Conservation (phyloP, 2,113 vertebrate genomes). For the Thermophis baileyi region DNA sequence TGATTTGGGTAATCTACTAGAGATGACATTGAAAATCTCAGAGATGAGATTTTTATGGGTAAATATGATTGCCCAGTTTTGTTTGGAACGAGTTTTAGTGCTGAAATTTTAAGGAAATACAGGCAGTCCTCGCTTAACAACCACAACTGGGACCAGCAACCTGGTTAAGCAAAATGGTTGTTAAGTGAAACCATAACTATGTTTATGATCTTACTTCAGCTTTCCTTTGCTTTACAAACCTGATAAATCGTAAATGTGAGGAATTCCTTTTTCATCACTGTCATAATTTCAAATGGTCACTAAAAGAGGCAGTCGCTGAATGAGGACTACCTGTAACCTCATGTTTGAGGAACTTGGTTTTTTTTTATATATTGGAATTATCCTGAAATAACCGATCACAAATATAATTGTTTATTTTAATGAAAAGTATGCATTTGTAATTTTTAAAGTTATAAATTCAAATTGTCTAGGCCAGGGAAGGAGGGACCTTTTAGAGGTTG, state of each 20-base stretch:
- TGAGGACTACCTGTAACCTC: neutral
- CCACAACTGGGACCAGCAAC: neutral
- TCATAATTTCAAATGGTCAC: neutral
- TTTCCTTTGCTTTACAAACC: neutral
- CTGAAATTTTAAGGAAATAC: neutral
- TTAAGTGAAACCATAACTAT: neutral
- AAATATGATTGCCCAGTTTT: slow-evolving; percentile 1
- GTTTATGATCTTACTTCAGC: neutral
- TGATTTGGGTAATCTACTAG: neutral
- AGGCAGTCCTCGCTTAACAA: neutral
- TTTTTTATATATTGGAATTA: neutral
- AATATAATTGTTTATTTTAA: neutral
- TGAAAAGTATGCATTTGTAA: neutral
- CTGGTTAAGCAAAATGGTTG: neutral
- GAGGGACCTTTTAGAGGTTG: neutral
- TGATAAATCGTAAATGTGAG: neutral
- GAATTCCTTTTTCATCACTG: neutral
- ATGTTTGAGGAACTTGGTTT: neutral
- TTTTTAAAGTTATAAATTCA: neutral
- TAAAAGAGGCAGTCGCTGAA: neutral
- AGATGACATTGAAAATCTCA: neutral
- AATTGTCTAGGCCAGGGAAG: neutral
- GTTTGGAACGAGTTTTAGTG: neutral
- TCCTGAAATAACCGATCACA: neutral
- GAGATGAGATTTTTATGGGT: neutral